Evolutionary conservation across 2,797 vertebrate species (phyloP).

Genomic region (Hylomyscus alleni): DNA sequence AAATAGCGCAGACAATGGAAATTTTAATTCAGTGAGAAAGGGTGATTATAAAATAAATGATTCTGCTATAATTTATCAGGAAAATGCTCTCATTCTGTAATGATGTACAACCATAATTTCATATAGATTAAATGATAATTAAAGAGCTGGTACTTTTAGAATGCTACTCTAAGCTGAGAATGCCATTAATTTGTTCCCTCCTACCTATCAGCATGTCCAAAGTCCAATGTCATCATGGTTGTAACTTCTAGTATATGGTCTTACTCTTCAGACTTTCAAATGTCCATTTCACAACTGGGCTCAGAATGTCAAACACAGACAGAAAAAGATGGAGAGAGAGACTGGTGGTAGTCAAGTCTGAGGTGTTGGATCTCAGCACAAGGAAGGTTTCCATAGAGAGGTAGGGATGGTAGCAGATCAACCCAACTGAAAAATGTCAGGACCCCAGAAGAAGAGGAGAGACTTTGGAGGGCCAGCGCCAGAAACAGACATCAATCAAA

Average conservation of each 20-base stretch:
- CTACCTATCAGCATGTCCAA: neutral
- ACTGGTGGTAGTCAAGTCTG: neutral
- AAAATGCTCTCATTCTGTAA: slow-evolving; percentile 12
- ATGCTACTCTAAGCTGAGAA: slow-evolving; percentile 7
- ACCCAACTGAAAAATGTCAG: neutral
- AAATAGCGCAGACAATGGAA: neutral
- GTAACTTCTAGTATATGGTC: neutral
- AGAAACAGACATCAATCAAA: neutral
- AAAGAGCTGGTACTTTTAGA: slow-evolving; percentile 51
- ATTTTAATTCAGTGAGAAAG: slow-evolving; percentile 44
- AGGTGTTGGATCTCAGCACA: neutral
- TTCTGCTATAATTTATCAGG: neutral
- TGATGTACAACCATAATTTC: slow-evolving; percentile 23
- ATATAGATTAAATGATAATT: neutral
- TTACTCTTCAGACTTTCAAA: slow-evolving; percentile 36
- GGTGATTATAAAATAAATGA: slow-evolving; percentile 9
- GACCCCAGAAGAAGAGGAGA: neutral
- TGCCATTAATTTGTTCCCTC: slow-evolving; percentile 1
- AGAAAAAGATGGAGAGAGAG: neutral
- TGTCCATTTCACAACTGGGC: neutral
- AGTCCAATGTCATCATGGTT: neutral
- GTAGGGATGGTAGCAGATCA: neutral
- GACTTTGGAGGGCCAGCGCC: neutral
- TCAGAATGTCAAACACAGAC: neutral
- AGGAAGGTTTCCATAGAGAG: neutral